Conservation (phyloP, 37 sponge, comb jelly and placozoan species). For the Mnemiopsis leidyi region DNA sequence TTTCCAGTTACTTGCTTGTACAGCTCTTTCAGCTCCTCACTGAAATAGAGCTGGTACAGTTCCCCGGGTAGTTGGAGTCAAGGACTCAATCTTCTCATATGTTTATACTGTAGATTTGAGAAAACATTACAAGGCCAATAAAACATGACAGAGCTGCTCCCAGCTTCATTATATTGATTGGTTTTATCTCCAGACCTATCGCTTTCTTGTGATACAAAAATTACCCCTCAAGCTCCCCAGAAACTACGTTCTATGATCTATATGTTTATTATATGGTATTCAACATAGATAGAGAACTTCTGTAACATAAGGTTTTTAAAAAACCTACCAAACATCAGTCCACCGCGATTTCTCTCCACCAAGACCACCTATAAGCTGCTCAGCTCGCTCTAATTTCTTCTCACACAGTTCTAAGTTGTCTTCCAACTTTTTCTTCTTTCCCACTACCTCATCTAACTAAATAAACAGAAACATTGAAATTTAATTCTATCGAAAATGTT, state of each 20-base stretch:
- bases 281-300: too few relatives aligned
- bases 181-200: too few relatives aligned
- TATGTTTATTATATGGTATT: too few relatives aligned
- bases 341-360: conserved; percentile 65
- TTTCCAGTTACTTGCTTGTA: conserved; percentile 52
- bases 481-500: neutral
- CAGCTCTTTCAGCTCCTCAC: conserved; percentile 44
- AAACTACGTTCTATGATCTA: too few relatives aligned
- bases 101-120: too few relatives aligned
- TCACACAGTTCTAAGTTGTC: conserved; percentile 26
- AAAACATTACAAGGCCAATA: too few relatives aligned
- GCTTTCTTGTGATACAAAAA: too few relatives aligned
- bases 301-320: too few relatives aligned
- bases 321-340: conserved; percentile 33
- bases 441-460: conserved; percentile 72
- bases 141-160: neutral
- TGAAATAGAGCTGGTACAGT: neutral
- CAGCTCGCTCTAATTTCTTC: conserved; percentile 63
- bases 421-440: conserved; percentile 63
- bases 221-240: too few relatives aligned
- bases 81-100: too few relatives aligned
- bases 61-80: too few relatives aligned
- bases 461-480: neutral
- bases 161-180: neutral
- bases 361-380: conserved; percentile 64